Percentiles rank a stretch among this genome's conserved stretches.
Conservation (phyloP, 2,113 vertebrate genomes). For the Sorex araneus region DNA sequence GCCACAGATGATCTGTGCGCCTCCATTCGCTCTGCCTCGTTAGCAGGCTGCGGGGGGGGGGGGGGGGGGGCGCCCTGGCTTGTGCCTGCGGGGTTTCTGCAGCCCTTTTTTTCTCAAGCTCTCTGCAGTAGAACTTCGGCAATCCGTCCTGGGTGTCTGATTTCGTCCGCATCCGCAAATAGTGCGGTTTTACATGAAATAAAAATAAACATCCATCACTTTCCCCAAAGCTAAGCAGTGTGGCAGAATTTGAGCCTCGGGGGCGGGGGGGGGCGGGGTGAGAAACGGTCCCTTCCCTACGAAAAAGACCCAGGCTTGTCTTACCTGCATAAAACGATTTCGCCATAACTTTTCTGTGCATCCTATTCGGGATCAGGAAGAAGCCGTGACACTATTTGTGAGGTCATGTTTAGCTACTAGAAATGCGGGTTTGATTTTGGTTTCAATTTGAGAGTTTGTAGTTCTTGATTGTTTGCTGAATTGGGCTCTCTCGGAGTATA, state of each 20-base stretch:
- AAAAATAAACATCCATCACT: slow-evolving; percentile 59
- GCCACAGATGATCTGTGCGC: slow-evolving; percentile 61
- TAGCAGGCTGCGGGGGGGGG: slow-evolving; percentile 15
- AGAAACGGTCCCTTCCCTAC: slow-evolving; percentile 36
- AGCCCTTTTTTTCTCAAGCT: slow-evolving; percentile 54
- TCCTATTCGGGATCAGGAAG: slow-evolving; percentile 65
- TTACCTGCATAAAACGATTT: slow-evolving; percentile 65
- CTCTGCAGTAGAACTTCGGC: slow-evolving; percentile 65
- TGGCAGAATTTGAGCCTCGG: slow-evolving; percentile 47
- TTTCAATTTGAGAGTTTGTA: slow-evolving; percentile 70
- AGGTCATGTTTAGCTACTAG: slow-evolving; percentile 58
- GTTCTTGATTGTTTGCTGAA: slow-evolving; percentile 73
- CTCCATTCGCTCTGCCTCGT: slow-evolving; percentile 55
- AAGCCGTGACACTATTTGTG: slow-evolving; percentile 39
- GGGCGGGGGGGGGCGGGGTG: no score
- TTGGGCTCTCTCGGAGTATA: slow-evolving; percentile 63
- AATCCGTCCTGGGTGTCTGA: slow-evolving; percentile 59
- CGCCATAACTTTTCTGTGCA: slow-evolving; percentile 67
- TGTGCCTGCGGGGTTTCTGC: slow-evolving; percentile 50
- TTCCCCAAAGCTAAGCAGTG: slow-evolving; percentile 52
- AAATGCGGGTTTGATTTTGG: slow-evolving; percentile 67
- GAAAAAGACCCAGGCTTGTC: slow-evolving; percentile 56
- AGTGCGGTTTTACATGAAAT: slow-evolving; percentile 49
- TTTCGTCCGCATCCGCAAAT: slow-evolving; percentile 57
- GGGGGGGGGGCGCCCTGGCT: slow-evolving; percentile 1